Conservation (phyloP, 2,797 vertebrate species). For the Nannoperca obscura region DNA sequence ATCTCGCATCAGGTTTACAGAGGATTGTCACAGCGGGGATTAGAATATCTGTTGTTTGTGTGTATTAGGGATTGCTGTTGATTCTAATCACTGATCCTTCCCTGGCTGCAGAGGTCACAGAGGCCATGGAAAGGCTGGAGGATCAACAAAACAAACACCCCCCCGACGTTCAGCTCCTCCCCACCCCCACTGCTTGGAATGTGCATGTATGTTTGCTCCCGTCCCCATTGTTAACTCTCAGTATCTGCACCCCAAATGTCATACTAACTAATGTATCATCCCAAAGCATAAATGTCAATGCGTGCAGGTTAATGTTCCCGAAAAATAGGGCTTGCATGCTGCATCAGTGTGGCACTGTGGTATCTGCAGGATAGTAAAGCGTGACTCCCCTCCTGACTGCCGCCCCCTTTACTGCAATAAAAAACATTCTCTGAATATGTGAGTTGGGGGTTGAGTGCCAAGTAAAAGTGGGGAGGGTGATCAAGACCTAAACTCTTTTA, state of each 20-base stretch:
- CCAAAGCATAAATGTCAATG: background rate
- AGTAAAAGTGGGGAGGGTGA: constrained; percentile 17
- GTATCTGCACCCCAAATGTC: constrained; percentile 26
- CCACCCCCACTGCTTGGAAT: constrained; percentile 67
- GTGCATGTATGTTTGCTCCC: constrained; percentile 61
- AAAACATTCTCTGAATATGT: constrained; percentile 65
- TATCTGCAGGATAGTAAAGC: constrained; percentile 24
- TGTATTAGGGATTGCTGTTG: constrained; percentile 61
- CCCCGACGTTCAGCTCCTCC: constrained; percentile 14
- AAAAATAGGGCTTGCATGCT: background rate
- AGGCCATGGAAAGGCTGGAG: constrained; percentile 46
- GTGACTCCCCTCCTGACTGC: background rate
- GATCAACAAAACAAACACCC: constrained; percentile 65
- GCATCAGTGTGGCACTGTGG: background rate
- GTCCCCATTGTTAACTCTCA: constrained; percentile 32
- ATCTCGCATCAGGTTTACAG: constrained; percentile 36
- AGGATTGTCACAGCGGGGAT: constrained; percentile 35
- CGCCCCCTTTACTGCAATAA: constrained; percentile 48
- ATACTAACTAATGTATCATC: background rate
- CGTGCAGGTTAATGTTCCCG: constrained; percentile 1
- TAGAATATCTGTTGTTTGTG: constrained; percentile 48
- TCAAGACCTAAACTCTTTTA: background rate
- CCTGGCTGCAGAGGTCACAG: constrained; percentile 53
- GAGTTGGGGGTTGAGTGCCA: constrained; percentile 45
- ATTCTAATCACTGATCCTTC: constrained; percentile 70